phyloP scores from a whole-genome alignment of 2,113 vertebrate species.

The Petrocephalus zakoni region DNA sequence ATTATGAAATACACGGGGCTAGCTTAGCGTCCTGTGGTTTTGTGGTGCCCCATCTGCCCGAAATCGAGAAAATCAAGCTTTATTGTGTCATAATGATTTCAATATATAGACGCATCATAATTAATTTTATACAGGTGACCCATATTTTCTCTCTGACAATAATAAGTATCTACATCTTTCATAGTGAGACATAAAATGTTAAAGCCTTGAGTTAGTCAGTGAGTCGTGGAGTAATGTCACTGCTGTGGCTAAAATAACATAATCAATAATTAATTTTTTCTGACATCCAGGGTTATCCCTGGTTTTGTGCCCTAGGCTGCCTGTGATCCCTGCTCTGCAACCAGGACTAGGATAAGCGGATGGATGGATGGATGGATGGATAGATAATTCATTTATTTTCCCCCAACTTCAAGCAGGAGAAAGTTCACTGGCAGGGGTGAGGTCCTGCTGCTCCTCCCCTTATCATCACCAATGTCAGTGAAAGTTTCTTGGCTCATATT shows the following conservation, averaged over 20 bases:
- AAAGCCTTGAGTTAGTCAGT: background rate
- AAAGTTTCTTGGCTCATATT: background rate
- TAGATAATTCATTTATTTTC: background rate
- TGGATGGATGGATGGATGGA: background rate
- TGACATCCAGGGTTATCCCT: background rate
- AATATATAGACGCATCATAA: background rate
- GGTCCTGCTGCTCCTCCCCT: background rate
- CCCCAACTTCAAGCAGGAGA: background rate
- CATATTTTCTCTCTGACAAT: background rate
- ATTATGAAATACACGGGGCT: background rate
- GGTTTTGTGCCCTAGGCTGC: background rate
- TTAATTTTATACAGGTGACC: background rate
- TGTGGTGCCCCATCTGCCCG: background rate
- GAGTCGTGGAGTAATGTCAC: background rate
- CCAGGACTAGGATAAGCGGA: background rate
- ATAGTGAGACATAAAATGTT: background rate
- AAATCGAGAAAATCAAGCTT: background rate
- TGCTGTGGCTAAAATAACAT: background rate
- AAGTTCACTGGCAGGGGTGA: background rate
- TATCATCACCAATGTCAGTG: background rate
- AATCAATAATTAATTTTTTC: constrained; percentile 4
- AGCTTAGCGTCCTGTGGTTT: background rate
- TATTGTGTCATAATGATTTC: background rate
- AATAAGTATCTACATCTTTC: background rate
- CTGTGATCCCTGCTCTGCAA: background rate